Evolutionary conservation across 2,113 vertebrate species (phyloP).

Genomic region (Coreoperca whiteheadi): DNA sequence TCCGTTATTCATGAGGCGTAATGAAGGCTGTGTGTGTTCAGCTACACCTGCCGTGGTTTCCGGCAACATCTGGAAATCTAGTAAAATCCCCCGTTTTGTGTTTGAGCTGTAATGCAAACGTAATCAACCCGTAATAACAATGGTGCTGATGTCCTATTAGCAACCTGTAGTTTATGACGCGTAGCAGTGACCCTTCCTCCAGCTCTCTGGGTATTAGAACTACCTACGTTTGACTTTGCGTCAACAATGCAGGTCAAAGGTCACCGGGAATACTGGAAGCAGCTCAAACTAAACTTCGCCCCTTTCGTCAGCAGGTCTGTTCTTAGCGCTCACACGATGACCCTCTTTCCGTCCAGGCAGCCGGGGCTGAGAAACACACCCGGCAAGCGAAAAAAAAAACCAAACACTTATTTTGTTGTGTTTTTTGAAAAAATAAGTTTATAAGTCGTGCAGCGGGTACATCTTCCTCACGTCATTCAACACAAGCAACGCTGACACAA

Average conservation of each 20-base stretch:
- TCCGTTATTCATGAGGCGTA: neutral
- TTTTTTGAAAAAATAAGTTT: slow-evolving; percentile 83
- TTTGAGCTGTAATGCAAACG: neutral
- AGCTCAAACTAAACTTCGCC: neutral
- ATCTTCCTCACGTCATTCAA: slow-evolving; percentile 59
- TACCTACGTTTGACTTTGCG: neutral
- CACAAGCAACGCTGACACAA: slow-evolving; percentile 59
- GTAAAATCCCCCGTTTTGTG: neutral
- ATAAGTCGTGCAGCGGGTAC: slow-evolving; percentile 81
- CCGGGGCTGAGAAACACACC: slow-evolving; percentile 20
- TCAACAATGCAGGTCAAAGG: slow-evolving; percentile 7
- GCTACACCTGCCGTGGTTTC: neutral
- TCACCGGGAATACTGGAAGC: neutral
- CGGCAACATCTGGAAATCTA: neutral
- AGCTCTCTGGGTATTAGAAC: neutral
- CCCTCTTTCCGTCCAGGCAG: slow-evolving; percentile 45
- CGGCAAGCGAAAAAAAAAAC: slow-evolving; percentile 8
- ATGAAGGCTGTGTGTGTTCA: neutral
- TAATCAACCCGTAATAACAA: neutral
- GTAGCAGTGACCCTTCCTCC: too few relatives aligned
- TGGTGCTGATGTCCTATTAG: neutral
- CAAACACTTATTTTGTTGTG: slow-evolving; percentile 32
- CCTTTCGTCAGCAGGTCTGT: slow-evolving; percentile 50
- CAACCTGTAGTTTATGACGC: neutral
- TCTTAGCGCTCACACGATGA: slow-evolving; percentile 65